Conservation (phyloP, 2,797 vertebrate genomes). For the Aselliscus stoliczkanus region DNA sequence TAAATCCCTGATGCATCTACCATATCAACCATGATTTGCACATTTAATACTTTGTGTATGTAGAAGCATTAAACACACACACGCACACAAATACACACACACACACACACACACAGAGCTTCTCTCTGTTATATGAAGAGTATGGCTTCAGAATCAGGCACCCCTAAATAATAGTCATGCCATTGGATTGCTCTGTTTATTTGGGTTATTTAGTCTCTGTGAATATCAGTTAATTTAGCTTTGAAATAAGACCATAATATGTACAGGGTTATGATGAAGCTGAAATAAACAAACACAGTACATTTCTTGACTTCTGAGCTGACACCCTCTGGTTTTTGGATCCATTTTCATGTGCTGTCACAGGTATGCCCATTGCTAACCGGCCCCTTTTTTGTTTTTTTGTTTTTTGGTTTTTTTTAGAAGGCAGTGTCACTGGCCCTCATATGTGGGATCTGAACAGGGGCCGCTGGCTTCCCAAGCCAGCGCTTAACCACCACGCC, state of each 20-base stretch:
- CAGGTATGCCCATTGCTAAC: neutral
- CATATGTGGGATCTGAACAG: no score
- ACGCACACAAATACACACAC: neutral
- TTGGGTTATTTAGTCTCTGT: neutral
- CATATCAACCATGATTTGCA: neutral
- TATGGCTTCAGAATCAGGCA: neutral
- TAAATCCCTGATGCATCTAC: neutral
- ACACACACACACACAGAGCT: neutral
- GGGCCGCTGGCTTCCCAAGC: no score
- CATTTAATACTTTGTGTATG: neutral
- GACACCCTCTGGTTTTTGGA: neutral
- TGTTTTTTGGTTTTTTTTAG: no score
- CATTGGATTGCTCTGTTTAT: neutral
- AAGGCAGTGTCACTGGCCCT: no score
- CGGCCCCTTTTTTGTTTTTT: neutral
- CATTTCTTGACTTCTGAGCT: neutral
- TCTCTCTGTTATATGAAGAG: neutral
- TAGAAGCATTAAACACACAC: neutral
- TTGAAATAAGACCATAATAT: neutral
- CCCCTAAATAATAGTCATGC: neutral
- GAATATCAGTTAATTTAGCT: neutral
- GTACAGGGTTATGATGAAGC: neutral
- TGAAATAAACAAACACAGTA: neutral
- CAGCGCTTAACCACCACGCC: no score
- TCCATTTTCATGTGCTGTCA: neutral